These are phyloP conservation scores for Peromyscus leucopus DNA, from an alignment of 2,113 vertebrate genomes.

Conservation along the genomic window DNA sequence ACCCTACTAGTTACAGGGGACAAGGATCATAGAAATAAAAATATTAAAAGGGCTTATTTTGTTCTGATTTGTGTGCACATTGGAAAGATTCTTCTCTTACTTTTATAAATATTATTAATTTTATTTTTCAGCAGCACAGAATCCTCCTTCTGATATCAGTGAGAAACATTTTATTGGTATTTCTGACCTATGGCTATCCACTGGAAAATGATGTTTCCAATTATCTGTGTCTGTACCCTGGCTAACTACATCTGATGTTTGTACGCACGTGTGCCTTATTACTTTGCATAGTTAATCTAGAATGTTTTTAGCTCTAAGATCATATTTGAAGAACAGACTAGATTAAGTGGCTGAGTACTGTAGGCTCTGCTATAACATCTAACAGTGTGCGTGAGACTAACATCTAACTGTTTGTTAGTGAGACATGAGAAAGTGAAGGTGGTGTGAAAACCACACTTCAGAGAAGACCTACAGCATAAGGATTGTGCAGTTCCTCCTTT, in stretches of 20 bases:
- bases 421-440: neutral
- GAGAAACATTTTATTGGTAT: neutral
- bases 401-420: neutral
- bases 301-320: neutral
- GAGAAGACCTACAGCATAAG: neutral
- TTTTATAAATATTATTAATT: neutral
- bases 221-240: neutral
- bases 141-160: neutral
- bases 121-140: neutral
- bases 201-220: constrained; percentile 30
- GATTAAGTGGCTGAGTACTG: neutral
- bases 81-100: neutral
- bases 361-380: neutral
- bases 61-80: neutral
- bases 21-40: neutral
- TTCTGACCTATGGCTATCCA: neutral
- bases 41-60: neutral
- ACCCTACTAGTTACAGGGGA: neutral
- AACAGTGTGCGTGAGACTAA: neutral
- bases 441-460: neutral
- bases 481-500: neutral
- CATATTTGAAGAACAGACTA: neutral
- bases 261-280: neutral
- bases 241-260: neutral
- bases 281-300: neutral